A percentile compares a stretch with the other conserved stretches of the same genome.
Conservation (phyloP, 2,888 invertebrate genomes). For the Cetonia aurata region DNA sequence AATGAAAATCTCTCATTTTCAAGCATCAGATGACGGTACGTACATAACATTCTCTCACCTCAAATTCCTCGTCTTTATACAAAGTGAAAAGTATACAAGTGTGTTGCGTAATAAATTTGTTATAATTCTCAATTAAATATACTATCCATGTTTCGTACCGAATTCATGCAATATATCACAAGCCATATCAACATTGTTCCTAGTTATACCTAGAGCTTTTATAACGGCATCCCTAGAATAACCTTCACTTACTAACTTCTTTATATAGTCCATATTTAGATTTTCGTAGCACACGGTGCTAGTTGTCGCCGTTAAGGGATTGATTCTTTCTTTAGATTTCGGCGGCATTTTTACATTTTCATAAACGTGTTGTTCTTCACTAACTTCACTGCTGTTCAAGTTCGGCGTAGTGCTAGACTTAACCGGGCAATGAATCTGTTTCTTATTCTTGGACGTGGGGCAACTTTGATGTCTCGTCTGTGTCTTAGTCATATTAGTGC, state of each 20-base stretch:
- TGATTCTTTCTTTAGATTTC: slow-evolving; percentile 58
- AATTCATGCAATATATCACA: slow-evolving; percentile 94
- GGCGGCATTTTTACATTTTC: slow-evolving; percentile 61
- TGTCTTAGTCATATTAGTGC: slow-evolving; percentile 63
- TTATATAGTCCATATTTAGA: slow-evolving; percentile 91
- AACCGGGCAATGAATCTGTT: slow-evolving; percentile 66
- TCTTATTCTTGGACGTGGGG: slow-evolving; percentile 63
- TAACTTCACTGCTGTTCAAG: slow-evolving; percentile 62
- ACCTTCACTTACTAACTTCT: slow-evolving; percentile 88
- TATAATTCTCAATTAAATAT: slow-evolving; percentile 38
- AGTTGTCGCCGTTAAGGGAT: slow-evolving; percentile 61
- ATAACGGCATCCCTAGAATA: slow-evolving; percentile 93
- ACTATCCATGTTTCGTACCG: slow-evolving; percentile 72
- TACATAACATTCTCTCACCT: not conserved
- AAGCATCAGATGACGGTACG: slow-evolving; percentile 10
- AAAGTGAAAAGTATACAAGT: slow-evolving; percentile 35
- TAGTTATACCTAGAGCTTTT: slow-evolving; percentile 90
- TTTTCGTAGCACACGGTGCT: slow-evolving; percentile 81
- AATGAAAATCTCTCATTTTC: not conserved
- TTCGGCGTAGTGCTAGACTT: slow-evolving; percentile 74
- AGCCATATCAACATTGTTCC: slow-evolving; percentile 96
- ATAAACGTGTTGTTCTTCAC: slow-evolving; percentile 55
- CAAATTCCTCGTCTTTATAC: slow-evolving; percentile 17
- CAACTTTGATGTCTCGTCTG: slow-evolving; percentile 61
- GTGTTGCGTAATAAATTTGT: slow-evolving; percentile 18